Evolutionary conservation across 2,888 invertebrate genomes (phyloP).

Genomic region (Drosophila imparisetae): DNA sequence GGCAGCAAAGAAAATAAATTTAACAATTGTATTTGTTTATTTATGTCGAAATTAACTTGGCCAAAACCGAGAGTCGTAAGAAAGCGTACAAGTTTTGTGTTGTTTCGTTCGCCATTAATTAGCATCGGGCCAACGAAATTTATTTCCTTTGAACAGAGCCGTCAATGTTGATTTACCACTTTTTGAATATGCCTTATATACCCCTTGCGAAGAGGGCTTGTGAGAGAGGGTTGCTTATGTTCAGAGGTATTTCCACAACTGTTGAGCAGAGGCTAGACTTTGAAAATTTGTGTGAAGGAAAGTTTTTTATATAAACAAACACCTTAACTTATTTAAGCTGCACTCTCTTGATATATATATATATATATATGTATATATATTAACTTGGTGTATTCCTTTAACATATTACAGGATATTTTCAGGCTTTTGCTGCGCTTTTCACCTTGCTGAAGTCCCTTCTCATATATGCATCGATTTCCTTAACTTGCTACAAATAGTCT

Average conservation of each 20-base stretch:
- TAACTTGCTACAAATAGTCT: no score
- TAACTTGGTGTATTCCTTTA: no score
- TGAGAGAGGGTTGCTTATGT: background rate
- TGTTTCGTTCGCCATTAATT: slow-evolving; percentile 45
- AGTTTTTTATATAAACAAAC: no score
- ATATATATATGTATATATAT: no score
- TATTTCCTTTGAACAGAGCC: slow-evolving; percentile 30
- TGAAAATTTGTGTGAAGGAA: background rate
- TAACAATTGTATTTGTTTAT: slow-evolving; percentile 52
- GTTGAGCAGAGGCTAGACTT: background rate
- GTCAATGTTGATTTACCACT: background rate
- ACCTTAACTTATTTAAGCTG: no score
- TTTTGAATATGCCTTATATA: background rate
- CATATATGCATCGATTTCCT: slow-evolving; percentile 11
- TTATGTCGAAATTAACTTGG: slow-evolving; percentile 55
- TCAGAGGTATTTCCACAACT: accelerated
- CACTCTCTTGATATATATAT: no score
- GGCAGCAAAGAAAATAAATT: slow-evolving; percentile 19
- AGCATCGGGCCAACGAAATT: slow-evolving; percentile 35
- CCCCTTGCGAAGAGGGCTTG: background rate
- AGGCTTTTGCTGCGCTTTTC: background rate
- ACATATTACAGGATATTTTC: background rate
- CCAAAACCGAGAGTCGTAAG: slow-evolving; percentile 2
- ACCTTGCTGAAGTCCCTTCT: slow-evolving; percentile 29
- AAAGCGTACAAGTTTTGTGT: slow-evolving; percentile 4